Percentiles rank a stretch among this genome's conserved stretches.
These are phyloP conservation scores for Euglossa dilemma DNA, from an alignment of 1,140 invertebrate genomes.

Conservation along the genomic window DNA sequence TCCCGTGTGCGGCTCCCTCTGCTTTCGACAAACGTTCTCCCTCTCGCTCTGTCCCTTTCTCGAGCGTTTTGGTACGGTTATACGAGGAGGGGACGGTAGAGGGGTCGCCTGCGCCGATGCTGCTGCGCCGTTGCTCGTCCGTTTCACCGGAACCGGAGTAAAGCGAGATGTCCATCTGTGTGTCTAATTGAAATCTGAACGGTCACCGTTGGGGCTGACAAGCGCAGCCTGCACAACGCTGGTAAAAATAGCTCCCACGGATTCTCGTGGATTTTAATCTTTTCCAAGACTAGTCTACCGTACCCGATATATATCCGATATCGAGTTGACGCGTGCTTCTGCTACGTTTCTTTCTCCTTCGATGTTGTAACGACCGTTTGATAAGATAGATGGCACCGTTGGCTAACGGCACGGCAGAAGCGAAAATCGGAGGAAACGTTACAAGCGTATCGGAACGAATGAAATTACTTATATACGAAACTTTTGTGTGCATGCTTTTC, in stretches of 20 bases:
- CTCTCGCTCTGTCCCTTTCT: neutral
- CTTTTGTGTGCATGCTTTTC: neutral
- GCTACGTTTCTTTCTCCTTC: neutral
- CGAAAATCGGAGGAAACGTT: neutral
- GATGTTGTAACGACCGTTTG: neutral
- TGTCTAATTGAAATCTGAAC: slow-evolving; percentile 23
- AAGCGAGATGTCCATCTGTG: slow-evolving; percentile 21
- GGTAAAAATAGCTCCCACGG: neutral
- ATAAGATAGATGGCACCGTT: neutral
- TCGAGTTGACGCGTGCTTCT: neutral
- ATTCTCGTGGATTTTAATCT: neutral
- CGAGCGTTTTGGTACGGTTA: slow-evolving; percentile 12
- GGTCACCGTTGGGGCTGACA: neutral
- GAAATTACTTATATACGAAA: neutral
- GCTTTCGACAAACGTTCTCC: neutral
- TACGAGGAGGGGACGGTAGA: neutral
- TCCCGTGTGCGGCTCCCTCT: neutral
- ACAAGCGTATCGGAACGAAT: neutral
- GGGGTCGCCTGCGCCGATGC: neutral
- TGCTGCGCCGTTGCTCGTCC: neutral
- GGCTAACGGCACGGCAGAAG: neutral
- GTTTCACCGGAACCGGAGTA: neutral
- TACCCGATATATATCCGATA: neutral
- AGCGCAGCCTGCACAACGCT: neutral
- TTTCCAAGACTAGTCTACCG: neutral